A percentile compares a stretch with the other conserved stretches of the same genome.
phyloP scores from a whole-genome alignment of 2,113 vertebrate genomes.

The Gavia stellata region DNA sequence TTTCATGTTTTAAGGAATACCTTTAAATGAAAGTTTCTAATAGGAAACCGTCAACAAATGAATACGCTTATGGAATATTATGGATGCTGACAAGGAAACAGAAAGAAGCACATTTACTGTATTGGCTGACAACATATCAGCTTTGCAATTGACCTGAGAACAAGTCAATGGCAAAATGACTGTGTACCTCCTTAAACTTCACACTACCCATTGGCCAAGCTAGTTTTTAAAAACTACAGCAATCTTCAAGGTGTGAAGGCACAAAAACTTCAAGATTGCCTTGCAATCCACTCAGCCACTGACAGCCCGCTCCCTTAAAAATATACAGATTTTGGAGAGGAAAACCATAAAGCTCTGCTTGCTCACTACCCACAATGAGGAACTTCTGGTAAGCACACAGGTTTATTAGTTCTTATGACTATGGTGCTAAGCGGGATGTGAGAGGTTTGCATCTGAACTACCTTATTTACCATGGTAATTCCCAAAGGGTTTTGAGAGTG shows the following conservation, averaged over 20 bases:
- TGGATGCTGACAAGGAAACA: background rate
- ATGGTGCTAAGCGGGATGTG: rapidly evolving
- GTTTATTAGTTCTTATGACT: background rate
- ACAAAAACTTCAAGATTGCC: background rate
- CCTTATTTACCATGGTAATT: background rate
- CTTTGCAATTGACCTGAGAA: background rate
- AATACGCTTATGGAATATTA: background rate
- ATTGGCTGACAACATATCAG: background rate
- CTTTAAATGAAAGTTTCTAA: background rate
- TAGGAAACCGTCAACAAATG: background rate
- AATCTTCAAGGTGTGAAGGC: background rate
- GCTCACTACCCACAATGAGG: background rate
- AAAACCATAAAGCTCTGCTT: background rate
- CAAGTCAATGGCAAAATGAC: background rate
- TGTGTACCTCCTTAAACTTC: background rate
- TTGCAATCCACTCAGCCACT: background rate
- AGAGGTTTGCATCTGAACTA: background rate
- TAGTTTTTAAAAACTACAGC: background rate
- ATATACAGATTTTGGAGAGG: background rate
- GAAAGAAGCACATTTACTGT: background rate
- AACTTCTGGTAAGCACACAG: background rate
- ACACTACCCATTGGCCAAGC: background rate
- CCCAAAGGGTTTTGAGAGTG: background rate
- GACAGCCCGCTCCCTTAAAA: background rate
- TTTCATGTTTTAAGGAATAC: background rate